Conservation (phyloP, 1,140 invertebrate genomes). For the Drosophila quadrilineata region DNA sequence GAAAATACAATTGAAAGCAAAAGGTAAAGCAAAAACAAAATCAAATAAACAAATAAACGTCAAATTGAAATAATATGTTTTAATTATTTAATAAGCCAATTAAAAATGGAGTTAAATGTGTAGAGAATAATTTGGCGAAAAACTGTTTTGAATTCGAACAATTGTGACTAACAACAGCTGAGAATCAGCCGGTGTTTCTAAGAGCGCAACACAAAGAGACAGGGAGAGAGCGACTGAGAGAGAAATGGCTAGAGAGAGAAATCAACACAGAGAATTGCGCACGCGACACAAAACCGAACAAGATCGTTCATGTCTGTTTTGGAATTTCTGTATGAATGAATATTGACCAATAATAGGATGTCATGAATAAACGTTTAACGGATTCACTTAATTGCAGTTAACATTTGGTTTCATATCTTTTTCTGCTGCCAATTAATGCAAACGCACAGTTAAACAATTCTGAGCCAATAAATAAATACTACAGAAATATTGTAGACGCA, state of each 20-base stretch:
- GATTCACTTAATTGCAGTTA: too few species aligned
- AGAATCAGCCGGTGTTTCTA: conserved; percentile 21
- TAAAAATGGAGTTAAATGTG: not conserved
- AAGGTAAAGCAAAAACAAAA: not conserved
- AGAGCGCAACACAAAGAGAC: not conserved
- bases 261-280: conserved; percentile 1
- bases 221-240: not conserved
- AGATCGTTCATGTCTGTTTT: conserved; percentile 34
- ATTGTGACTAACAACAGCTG: conserved; percentile 10
- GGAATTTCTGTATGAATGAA: too few species aligned
- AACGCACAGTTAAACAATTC: too few species aligned
- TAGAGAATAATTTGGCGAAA: not conserved
- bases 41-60: not conserved
- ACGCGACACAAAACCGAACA: conserved; percentile 27
- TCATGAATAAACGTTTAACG: too few species aligned
- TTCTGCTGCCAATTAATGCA: too few species aligned
- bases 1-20: not conserved
- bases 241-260: not conserved
- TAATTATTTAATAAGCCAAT: not conserved
- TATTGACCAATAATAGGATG: too few species aligned
- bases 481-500: too few species aligned
- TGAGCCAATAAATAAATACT: too few species aligned
- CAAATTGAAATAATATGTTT: not conserved
- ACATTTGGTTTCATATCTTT: too few species aligned
- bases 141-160: not conserved